These are phyloP conservation scores for Scaptomyza tumidula DNA, from an alignment of 2,888 invertebrate species.

Conservation along the genomic window DNA sequence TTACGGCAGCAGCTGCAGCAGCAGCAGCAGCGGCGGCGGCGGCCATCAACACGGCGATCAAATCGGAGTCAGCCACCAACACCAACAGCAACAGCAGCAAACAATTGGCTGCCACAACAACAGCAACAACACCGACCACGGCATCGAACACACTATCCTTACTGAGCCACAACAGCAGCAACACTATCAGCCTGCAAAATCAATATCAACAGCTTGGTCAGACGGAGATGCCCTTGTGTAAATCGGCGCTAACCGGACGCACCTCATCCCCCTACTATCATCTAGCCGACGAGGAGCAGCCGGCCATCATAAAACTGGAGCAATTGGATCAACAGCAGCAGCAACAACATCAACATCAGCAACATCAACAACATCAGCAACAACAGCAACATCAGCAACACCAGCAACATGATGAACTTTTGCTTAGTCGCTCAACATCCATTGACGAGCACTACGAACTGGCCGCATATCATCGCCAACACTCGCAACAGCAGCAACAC, in stretches of 20 bases:
- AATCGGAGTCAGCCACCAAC: constrained; percentile 57
- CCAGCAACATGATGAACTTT: constrained; percentile 60
- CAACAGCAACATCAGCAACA: constrained; percentile 70
- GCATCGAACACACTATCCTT: constrained; percentile 73
- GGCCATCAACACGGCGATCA: constrained; percentile 60
- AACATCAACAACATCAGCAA: constrained; percentile 64
- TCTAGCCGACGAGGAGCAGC: constrained; percentile 48
- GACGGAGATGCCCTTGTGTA: constrained; percentile 63
- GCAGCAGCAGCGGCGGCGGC: constrained; percentile 51
- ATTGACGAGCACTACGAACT: constrained; percentile 83
- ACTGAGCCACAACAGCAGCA: constrained; percentile 68
- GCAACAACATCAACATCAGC: constrained; percentile 66
- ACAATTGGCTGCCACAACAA: constrained; percentile 50
- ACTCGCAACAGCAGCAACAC: constrained; percentile 66
- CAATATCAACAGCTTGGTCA: constrained; percentile 70
- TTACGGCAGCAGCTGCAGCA: constrained; percentile 59
- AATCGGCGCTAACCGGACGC: constrained; percentile 49
- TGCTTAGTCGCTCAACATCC: constrained; percentile 82
- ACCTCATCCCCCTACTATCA: constrained; percentile 60
- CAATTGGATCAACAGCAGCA: constrained; percentile 68
- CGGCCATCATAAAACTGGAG: constrained; percentile 66
- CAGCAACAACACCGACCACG: constrained; percentile 72
- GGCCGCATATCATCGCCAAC: constrained; percentile 66
- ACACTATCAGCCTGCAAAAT: constrained; percentile 70
- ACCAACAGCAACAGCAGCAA: constrained; percentile 50